These are phyloP conservation scores for Zapornia atra DNA, from an alignment of 2,113 vertebrate species.

Conservation along the genomic window DNA sequence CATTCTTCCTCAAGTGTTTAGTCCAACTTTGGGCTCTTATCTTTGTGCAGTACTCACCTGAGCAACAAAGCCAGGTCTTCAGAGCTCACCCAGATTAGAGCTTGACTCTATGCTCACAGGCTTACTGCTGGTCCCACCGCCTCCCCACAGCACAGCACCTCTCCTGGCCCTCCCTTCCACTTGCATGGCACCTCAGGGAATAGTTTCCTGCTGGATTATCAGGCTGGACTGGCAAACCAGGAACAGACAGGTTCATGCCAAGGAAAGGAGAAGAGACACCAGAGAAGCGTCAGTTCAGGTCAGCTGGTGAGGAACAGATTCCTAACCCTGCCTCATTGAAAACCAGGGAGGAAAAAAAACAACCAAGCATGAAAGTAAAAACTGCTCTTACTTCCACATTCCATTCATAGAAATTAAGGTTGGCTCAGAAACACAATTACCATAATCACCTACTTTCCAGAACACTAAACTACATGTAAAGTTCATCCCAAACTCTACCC, in stretches of 20 bases:
- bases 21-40: neutral
- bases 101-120: fast-evolving
- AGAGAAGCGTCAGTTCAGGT: neutral
- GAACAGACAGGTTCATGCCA: neutral
- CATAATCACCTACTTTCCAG: neutral
- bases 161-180: neutral
- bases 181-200: neutral
- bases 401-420: neutral
- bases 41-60: fast-evolving
- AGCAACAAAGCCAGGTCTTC: neutral
- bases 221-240: conserved; percentile 47
- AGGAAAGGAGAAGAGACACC: neutral
- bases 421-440: neutral
- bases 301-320: neutral
- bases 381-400: neutral
- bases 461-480: conserved; percentile 25
- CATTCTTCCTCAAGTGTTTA: neutral
- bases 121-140: fast-evolving
- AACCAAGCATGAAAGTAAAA: neutral
- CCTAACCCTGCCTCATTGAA: neutral
- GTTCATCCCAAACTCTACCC: neutral
- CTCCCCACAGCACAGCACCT: fast-evolving
- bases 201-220: conserved; percentile 41
- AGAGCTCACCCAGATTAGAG: fast-evolving
- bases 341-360: neutral